Percentiles rank a stretch among this genome's conserved stretches.
These are phyloP conservation scores for Opisthograptis luteolata DNA, from an alignment of 2,888 invertebrate genomes.

Conservation along the genomic window DNA sequence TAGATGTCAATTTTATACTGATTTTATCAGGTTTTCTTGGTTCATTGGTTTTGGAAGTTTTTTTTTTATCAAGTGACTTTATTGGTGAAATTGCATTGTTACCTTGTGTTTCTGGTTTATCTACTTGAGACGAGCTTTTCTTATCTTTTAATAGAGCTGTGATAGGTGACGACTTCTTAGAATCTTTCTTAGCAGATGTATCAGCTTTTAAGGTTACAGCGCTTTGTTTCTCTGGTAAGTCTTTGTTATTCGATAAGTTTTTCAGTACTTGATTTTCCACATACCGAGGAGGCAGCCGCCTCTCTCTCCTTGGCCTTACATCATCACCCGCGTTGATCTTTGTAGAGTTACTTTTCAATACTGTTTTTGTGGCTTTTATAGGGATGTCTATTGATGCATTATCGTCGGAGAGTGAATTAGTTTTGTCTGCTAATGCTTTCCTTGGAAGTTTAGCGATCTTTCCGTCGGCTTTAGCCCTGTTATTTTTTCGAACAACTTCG, in stretches of 20 bases:
- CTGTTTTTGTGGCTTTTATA: slow-evolving; percentile 34
- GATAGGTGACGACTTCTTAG: background rate
- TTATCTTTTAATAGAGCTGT: slow-evolving; percentile 24
- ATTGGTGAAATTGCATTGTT: slow-evolving; percentile 4
- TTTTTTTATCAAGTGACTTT: slow-evolving; percentile 22
- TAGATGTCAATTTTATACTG: slow-evolving; percentile 11
- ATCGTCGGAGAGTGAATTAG: slow-evolving; percentile 74
- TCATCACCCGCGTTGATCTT: slow-evolving; percentile 27
- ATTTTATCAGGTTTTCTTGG: slow-evolving; percentile 2
- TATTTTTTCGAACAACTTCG: slow-evolving; percentile 41
- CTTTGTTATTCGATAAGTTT: slow-evolving; percentile 49
- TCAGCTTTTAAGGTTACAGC: slow-evolving; percentile 7
- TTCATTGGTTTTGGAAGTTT: background rate
- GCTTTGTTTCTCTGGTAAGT: slow-evolving; percentile 20
- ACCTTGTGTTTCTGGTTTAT: background rate
- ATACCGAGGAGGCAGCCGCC: slow-evolving; percentile 60
- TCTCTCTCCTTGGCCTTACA: slow-evolving; percentile 54
- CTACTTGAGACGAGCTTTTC: background rate
- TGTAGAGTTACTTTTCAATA: slow-evolving; percentile 20
- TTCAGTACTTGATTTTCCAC: slow-evolving; percentile 50
- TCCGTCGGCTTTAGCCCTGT: slow-evolving; percentile 39
- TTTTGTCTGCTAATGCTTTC: slow-evolving; percentile 70
- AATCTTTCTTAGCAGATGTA: background rate
- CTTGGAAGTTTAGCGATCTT: slow-evolving; percentile 49
- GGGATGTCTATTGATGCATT: slow-evolving; percentile 49